phyloP scores from a whole-genome alignment of 92 coral and sea anemone species.

The Porites lobata region DNA sequence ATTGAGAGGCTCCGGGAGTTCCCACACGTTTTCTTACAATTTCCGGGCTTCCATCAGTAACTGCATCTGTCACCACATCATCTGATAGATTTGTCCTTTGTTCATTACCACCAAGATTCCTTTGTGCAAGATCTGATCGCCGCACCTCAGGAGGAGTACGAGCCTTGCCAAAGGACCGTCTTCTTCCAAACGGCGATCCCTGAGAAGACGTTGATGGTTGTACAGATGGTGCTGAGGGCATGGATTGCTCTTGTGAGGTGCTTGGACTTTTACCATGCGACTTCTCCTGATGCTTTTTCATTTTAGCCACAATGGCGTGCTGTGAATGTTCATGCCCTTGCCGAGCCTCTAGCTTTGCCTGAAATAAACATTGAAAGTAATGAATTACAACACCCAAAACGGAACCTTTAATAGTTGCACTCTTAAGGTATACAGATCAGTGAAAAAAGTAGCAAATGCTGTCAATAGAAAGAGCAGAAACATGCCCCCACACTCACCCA shows the following conservation, averaged over 20 bases:
- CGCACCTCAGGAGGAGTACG: constrained; percentile 50
- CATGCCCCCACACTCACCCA: constrained; percentile 64
- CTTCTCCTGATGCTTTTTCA: constrained; percentile 41
- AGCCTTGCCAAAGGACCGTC: constrained; percentile 47
- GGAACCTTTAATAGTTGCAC: too few species aligned
- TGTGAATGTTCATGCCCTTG: constrained; percentile 87
- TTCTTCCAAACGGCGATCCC: constrained; percentile 31
- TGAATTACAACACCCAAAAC: too few species aligned
- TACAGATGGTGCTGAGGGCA: constrained; percentile 3
- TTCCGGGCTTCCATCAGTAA: constrained; percentile 45
- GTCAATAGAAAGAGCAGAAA: background rate
- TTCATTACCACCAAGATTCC: background rate
- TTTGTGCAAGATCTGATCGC: background rate
- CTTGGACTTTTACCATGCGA: background rate
- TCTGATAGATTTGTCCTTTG: constrained; percentile 17
- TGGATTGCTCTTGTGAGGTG: constrained; percentile 14
- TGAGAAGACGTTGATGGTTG: background rate
- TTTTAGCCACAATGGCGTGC: constrained; percentile 77
- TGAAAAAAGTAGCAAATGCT: too few species aligned
- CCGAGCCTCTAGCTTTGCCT: constrained; percentile 87
- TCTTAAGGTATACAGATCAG: too few species aligned
- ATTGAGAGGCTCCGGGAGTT: background rate
- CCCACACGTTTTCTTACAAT: background rate
- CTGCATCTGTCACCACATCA: constrained; percentile 18
- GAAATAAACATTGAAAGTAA: background rate